Base-by-base conservation (phyloP, 2,113 vertebrate species). In the Solea senegalensis region DNA sequence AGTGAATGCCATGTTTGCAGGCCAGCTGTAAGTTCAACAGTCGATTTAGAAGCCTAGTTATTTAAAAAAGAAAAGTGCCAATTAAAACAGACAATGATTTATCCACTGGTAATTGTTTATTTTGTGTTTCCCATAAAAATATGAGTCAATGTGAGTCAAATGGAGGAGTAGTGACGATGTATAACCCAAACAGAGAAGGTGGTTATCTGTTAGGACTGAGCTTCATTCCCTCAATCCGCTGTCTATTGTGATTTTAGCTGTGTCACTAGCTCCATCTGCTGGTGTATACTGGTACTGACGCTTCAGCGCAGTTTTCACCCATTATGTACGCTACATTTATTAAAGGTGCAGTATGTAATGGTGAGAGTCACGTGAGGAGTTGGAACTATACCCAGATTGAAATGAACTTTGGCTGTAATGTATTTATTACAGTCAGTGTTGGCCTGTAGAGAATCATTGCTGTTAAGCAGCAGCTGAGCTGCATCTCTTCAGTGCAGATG, bases 221-320 rank as follows among this genome's bases (percentile, higher is more conserved):
- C 1, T 21, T 46, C 21, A 10, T 11, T 66, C 15, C 15, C 15
- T 63, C 14, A n/a, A 44, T 7, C 5, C 10, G 1, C 10, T 7
- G 16, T 21, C 16, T 39, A 9, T 8, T 49, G 34, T 66, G 54
- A 16, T 51, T 49, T 66, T 21, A 65, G 9, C 10, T 76, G 68
- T 43, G 2, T 28, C 0, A 34, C 57, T 78, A 53, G 0, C 1
- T 68, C 84, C 90, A 75, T 50, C 86, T 89, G 66, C 82, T 74
- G 88, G 81, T 49, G 1, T 0, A 15, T 0, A 0, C 8, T 13
- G 50, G 70, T 69, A 73, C 59, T 76, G 48, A 10, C 9, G 34
- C 34, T 6, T 34, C 34, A 6, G 34, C 34, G 3, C 34, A 34
- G 34, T 34, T 34, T 34, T 6, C 34, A 34, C 34, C 2, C 34